These are phyloP conservation scores for Achroia grisella DNA, from an alignment of 1,140 invertebrate genomes.

Conservation along the genomic window DNA sequence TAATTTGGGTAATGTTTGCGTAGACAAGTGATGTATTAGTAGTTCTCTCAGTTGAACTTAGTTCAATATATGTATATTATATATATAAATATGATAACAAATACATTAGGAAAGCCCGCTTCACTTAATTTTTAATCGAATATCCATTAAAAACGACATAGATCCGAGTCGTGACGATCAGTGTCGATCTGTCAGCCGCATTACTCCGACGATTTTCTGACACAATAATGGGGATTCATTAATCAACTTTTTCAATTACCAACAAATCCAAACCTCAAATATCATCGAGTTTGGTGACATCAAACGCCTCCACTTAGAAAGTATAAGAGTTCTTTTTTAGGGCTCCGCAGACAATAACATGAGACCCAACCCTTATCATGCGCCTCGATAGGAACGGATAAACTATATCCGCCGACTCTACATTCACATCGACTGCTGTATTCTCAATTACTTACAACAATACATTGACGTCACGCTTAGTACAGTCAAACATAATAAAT, in stretches of 20 bases:
- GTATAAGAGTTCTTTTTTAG: constrained; percentile 9
- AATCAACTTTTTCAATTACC: constrained; percentile 66
- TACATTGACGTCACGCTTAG: too few relatives aligned
- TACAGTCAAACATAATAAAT: too few relatives aligned
- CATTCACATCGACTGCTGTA: too few relatives aligned
- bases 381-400: too few relatives aligned
- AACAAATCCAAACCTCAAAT: constrained; percentile 23
- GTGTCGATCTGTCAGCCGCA: constrained; percentile 20
- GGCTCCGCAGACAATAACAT: background rate
- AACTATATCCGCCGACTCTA: too few relatives aligned
- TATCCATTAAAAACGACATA: background rate
- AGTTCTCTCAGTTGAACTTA: too few relatives aligned
- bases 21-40: too few relatives aligned
- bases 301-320: constrained; percentile 5
- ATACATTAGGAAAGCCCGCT: background rate
- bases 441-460: too few relatives aligned
- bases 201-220: constrained; percentile 28
- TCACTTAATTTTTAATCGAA: constrained; percentile 3
- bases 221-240: constrained; percentile 46
- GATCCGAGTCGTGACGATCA: constrained; percentile 1
- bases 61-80: too few relatives aligned
- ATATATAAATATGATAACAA: too few relatives aligned
- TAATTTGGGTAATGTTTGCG: too few relatives aligned
- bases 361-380: too few relatives aligned
- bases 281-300: constrained; percentile 23